phyloP scores from a whole-genome alignment of 2,888 invertebrate genomes.

The Pristionchus exspectatus region DNA sequence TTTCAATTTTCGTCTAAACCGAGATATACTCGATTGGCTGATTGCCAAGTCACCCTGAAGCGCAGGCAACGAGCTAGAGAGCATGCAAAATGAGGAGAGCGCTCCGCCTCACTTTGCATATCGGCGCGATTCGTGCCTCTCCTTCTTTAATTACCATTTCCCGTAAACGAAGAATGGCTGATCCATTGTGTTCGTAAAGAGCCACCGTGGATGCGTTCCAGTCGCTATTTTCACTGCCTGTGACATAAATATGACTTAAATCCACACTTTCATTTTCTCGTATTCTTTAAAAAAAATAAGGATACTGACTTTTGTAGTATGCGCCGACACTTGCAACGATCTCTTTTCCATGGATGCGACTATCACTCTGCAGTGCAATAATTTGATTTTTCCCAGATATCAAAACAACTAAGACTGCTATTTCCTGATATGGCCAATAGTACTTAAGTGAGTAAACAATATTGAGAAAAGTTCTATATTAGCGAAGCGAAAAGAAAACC shows the following conservation, averaged over 20 bases:
- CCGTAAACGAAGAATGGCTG: conserved; percentile 45
- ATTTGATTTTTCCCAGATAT: not conserved
- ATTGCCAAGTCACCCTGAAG: too few species aligned
- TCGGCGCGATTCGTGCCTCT: too few species aligned
- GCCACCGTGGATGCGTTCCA: conserved; percentile 64
- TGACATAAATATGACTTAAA: not conserved
- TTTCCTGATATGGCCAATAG: too few species aligned
- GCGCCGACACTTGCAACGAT: conserved; percentile 59
- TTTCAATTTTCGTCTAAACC: too few species aligned
- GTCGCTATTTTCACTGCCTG: conserved; percentile 66
- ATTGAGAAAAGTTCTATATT: not conserved
- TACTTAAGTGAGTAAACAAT: not conserved
- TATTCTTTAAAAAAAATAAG: not conserved
- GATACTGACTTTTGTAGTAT: conserved; percentile 58
- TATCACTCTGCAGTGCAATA: not conserved
- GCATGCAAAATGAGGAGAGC: not conserved
- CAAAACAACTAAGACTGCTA: too few species aligned
- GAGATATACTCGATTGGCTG: too few species aligned
- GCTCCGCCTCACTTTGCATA: not conserved
- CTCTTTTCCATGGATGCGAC: not conserved
- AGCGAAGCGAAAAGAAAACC: not conserved
- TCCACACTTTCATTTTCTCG: not conserved
- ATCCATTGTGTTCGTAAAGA: conserved; percentile 52
- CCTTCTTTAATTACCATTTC: too few species aligned
- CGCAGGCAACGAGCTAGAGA: too few species aligned